These are phyloP conservation scores for Marmota flaviventris DNA, from an alignment of 2,113 vertebrate species.

Conservation along the genomic window DNA sequence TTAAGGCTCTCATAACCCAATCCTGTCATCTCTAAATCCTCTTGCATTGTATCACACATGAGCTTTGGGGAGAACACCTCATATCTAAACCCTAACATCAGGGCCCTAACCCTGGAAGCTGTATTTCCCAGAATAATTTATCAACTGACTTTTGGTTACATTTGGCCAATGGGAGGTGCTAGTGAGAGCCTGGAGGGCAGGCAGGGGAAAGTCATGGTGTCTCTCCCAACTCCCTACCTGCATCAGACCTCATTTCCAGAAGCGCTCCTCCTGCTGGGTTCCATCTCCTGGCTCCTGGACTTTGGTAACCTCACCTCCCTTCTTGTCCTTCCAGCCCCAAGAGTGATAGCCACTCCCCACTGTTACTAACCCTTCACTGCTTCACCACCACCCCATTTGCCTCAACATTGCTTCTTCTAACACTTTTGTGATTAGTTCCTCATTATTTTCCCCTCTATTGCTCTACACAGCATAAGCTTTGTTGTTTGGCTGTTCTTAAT, in stretches of 20 bases:
- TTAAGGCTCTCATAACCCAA: too few relatives aligned
- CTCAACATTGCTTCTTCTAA: neutral
- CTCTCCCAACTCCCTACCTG: neutral
- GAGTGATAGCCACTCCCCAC: neutral
- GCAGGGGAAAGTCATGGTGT: neutral
- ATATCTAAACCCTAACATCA: too few relatives aligned
- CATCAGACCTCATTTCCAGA: neutral
- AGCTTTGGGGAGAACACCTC: too few relatives aligned
- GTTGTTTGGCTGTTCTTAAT: neutral
- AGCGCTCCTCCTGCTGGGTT: neutral
- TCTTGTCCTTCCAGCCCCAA: neutral
- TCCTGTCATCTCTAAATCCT: too few relatives aligned
- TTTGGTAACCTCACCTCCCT: neutral
- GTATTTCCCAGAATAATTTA: accelerated
- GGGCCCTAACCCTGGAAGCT: neutral
- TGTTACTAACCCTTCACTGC: neutral
- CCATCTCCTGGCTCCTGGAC: neutral
- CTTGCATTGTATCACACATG: too few relatives aligned
- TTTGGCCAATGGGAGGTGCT: neutral
- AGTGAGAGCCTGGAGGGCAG: neutral
- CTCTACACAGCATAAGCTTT: neutral
- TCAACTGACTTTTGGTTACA: neutral
- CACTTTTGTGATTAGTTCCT: neutral
- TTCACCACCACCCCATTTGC: neutral
- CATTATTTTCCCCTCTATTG: neutral